phyloP scores from a whole-genome alignment of 2,888 invertebrate species.

The Gryllus longicercus region DNA sequence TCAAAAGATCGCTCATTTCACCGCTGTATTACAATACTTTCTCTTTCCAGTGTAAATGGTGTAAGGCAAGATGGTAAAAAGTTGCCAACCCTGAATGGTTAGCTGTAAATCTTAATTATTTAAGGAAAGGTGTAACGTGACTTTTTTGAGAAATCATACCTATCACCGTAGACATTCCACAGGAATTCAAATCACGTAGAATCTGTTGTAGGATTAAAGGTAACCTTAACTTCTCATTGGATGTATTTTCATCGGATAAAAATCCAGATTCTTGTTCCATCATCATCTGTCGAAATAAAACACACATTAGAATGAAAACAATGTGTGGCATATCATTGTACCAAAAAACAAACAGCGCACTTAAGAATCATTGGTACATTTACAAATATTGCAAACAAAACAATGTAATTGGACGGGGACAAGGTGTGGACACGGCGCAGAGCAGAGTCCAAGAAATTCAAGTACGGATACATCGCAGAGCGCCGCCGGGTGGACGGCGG shows the following conservation, averaged over 20 bases:
- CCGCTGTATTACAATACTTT: too few species aligned
- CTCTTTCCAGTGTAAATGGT: too few species aligned
- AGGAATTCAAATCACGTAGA: conserved; percentile 74
- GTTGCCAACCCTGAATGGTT: too few species aligned
- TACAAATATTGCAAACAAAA: neutral
- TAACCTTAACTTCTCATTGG: conserved; percentile 59
- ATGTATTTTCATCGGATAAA: conserved; percentile 61
- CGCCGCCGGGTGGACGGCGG: too few species aligned
- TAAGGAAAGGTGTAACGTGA: too few species aligned
- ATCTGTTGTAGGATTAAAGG: conserved; percentile 75
- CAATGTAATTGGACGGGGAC: neutral
- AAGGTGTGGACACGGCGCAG: neutral
- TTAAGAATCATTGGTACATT: conserved; percentile 27
- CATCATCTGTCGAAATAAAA: conserved; percentile 56
- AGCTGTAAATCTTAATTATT: too few species aligned
- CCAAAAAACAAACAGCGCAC: conserved; percentile 10
- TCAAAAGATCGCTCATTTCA: too few species aligned
- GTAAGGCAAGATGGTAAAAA: too few species aligned
- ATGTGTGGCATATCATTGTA: too few species aligned
- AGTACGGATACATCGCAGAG: too few species aligned
- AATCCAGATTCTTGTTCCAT: conserved; percentile 85
- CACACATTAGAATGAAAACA: neutral
- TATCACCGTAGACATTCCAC: conserved; percentile 69
- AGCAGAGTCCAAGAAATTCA: too few species aligned
- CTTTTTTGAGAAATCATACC: conserved; percentile 48